These are phyloP conservation scores for Cottus gobio DNA, from an alignment of 2,113 vertebrate genomes.

Conservation along the genomic window DNA sequence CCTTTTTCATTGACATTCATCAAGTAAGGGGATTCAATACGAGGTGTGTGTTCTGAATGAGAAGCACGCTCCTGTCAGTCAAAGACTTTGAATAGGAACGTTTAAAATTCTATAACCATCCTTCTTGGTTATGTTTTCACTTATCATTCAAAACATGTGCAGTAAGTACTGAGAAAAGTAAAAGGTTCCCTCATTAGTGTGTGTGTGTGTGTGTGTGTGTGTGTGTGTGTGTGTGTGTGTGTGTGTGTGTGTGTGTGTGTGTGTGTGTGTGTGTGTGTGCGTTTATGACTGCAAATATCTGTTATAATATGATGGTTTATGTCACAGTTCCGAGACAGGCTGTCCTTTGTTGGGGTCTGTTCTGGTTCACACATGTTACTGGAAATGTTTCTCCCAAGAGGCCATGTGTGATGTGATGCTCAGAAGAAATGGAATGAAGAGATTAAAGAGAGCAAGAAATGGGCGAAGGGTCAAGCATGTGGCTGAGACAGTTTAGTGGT, in stretches of 20 bases:
- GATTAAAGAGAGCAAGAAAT: conserved; percentile 33
- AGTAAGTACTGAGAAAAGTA: neutral
- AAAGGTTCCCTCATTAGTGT: neutral
- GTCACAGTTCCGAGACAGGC: conserved; percentile 4
- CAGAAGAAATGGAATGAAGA: conserved; percentile 36
- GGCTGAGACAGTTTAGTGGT: conserved; percentile 44
- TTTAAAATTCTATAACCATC: neutral
- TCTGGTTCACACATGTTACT: conserved; percentile 36
- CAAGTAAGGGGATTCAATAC: neutral
- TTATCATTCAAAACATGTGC: neutral
- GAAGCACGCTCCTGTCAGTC: neutral
- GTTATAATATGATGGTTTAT: neutral
- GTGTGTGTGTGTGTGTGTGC: neutral
- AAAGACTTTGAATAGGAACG: neutral
- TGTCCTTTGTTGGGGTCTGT: neutral
- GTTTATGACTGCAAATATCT: neutral
- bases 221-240: too few relatives aligned
- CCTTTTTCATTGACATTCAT: neutral
- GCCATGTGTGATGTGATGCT: conserved; percentile 26
- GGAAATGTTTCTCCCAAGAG: conserved; percentile 34
- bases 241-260: neutral
- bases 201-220: neutral
- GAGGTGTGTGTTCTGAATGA: neutral
- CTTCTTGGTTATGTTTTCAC: neutral
- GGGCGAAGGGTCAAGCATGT: conserved; percentile 53